phyloP scores from a whole-genome alignment of 2,888 invertebrate genomes.

The Sinhomidia bicolor region DNA sequence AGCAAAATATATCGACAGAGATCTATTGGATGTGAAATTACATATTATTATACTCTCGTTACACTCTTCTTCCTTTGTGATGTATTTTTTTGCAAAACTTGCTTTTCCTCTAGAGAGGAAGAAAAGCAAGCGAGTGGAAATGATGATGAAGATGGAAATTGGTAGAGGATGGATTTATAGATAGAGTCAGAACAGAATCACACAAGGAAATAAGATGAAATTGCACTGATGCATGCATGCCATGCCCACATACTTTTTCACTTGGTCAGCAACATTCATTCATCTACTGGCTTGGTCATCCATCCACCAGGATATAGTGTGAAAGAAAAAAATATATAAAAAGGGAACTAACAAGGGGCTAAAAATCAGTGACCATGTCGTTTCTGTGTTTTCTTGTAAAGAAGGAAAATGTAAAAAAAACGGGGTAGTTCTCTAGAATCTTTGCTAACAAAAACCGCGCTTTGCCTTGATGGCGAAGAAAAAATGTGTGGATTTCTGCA shows the following conservation, averaged over 20 bases:
- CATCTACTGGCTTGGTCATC: constrained; percentile 3
- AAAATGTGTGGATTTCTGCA: background rate
- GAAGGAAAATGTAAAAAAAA: background rate
- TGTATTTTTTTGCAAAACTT: constrained; percentile 4
- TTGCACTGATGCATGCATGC: constrained; percentile 59
- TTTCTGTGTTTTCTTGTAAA: background rate
- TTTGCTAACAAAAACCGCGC: background rate
- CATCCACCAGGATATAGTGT: background rate
- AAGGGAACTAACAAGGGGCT: constrained; percentile 3
- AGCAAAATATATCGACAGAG: background rate
- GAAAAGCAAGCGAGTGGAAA: constrained; percentile 18
- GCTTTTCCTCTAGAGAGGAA: constrained; percentile 10
- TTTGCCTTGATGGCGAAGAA: background rate
- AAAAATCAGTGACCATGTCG: constrained; percentile 27
- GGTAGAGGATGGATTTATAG: background rate
- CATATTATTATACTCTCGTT: constrained; percentile 6
- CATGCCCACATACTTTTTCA: too few species aligned
- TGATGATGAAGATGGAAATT: constrained; percentile 27
- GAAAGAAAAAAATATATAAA: background rate
- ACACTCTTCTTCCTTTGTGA: constrained; percentile 9
- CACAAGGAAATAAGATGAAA: background rate
- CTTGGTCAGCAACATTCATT: constrained; percentile 44
- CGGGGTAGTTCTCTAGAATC: background rate
- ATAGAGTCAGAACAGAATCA: background rate
- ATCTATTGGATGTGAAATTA: background rate